Percentiles rank a stretch among this genome's conserved stretches.
phyloP scores from a whole-genome alignment of 2,113 vertebrate genomes.

The Choloepus hoffmanni region DNA sequence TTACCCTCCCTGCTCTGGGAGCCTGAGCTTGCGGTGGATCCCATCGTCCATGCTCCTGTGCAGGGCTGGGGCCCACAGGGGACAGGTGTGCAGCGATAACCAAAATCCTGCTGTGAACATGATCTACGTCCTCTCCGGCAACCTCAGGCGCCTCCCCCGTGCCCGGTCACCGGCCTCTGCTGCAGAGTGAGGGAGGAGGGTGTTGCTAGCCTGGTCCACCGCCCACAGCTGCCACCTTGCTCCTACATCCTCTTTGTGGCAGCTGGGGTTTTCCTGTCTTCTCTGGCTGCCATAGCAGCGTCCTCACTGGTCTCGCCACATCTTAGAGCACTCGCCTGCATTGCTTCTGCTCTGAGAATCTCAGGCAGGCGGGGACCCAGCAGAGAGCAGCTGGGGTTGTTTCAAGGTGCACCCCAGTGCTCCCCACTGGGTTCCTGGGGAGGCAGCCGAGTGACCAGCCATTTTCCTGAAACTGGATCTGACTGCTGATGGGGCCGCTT shows the following conservation, averaged over 20 bases:
- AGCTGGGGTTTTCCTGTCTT: conserved; percentile 16
- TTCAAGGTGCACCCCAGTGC: background rate
- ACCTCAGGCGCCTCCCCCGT: background rate
- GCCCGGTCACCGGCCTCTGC: background rate
- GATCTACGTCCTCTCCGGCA: background rate
- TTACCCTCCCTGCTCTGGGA: background rate
- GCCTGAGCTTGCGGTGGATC: background rate
- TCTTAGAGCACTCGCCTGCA: conserved; percentile 44
- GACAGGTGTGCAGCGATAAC: background rate
- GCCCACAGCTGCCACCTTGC: background rate
- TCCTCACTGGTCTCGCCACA: conserved; percentile 13
- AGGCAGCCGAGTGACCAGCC: background rate
- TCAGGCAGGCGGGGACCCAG: background rate
- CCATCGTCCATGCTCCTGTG: background rate
- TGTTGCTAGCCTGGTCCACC: background rate
- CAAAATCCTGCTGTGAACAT: accelerated
- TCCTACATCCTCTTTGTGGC: background rate
- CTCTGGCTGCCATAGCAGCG: background rate
- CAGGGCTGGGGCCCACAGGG: background rate
- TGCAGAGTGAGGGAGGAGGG: background rate
- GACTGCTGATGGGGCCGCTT: background rate
- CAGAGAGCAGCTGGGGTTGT: background rate
- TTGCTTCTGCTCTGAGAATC: background rate
- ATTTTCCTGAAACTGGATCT: background rate
- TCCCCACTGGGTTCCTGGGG: background rate